Evolutionary conservation across 2,113 vertebrate genomes (phyloP), one percentile per base, ranked within the genome.

Genomic region (Myiagra hebetior): DNA sequence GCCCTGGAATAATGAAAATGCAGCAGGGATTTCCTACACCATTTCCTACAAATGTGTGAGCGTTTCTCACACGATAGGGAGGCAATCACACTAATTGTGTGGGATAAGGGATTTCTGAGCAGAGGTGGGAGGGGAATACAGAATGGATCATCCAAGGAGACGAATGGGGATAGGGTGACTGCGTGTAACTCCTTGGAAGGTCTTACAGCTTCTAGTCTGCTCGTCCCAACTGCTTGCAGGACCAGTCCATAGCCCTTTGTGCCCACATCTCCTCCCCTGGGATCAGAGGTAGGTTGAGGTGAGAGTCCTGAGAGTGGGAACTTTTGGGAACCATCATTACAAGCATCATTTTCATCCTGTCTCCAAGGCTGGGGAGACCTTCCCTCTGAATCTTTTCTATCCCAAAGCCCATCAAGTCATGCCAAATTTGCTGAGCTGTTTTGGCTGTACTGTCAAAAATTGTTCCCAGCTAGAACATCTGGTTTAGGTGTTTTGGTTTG

Each of bases 51-150:
- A 37, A 37, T 10, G 37, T 37, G 37, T 37, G 37, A 37, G 3
- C 8, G 3, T 86, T 76, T 35, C 22, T 74, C 20, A 49, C 19
- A 17, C 0, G 1, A 2, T 0, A 50, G 26, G 62, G 24, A 75
- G n/a, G 63, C 35, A 64, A 37, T n/a, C 2, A 3, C 24, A 5
- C 15, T 31, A 47, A 12, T 13, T 7, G 28, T 1, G 1, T 27
- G 46, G n/a, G 59, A 17, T n/a, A 56, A 81, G 23, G 44, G 16
- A 13, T 57, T 87, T 92, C 78, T 87, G 60, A 56, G 8, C 33
- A 24, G 31, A 21, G n/a, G 2, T 15, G 16, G 55, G 63, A 46
- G 21, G 13, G 53, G 13, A 55, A 10, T 18, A 22, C 7, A 33
- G 80, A 41, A 10, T 3, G 39, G 35, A 9, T n/a, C 6, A 13